These are phyloP conservation scores for Gobiocypris rarus DNA, from an alignment of 2,113 vertebrate species.

Conservation along the genomic window DNA sequence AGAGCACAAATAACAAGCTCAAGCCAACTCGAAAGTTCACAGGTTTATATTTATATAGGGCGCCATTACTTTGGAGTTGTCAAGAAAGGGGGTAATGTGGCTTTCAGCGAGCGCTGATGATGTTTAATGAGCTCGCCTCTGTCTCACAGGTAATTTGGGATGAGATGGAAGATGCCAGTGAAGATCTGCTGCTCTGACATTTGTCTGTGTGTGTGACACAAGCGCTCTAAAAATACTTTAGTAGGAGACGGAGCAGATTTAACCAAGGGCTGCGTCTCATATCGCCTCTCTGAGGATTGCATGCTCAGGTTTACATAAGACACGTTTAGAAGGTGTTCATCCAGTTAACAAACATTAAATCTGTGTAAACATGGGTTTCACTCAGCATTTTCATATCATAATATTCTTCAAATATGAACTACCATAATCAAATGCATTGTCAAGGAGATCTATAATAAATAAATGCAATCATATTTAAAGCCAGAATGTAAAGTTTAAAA, in stretches of 20 bases:
- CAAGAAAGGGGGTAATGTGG: neutral
- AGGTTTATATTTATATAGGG: slow-evolving; percentile 10
- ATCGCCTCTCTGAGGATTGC: neutral
- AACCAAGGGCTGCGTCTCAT: slow-evolving; percentile 14
- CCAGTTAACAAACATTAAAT: slow-evolving; percentile 35
- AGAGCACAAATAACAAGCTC: neutral
- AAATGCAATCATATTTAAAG: no score
- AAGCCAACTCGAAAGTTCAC: neutral
- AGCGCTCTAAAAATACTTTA: slow-evolving; percentile 45
- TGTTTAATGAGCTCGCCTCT: slow-evolving; percentile 15
- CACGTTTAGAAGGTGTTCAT: no score
- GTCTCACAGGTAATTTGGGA: slow-evolving; percentile 31
- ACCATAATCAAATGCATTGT: no score
- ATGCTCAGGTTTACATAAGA: neutral
- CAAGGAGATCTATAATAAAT: no score
- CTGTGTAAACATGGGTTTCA: neutral
- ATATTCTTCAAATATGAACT: neutral
- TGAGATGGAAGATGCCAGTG: slow-evolving; percentile 28
- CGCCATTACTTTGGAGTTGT: neutral
- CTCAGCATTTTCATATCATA: neutral
- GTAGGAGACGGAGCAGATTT: slow-evolving; percentile 34
- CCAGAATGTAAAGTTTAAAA: no score
- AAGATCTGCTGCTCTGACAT: slow-evolving; percentile 44
- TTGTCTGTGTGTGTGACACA: slow-evolving; percentile 28
- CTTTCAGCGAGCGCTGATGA: neutral